Percentiles rank a stretch among this genome's conserved stretches.
Evolutionary conservation across 92 coral and sea anemone species (phyloP).

Genomic region (Porites lobata): DNA sequence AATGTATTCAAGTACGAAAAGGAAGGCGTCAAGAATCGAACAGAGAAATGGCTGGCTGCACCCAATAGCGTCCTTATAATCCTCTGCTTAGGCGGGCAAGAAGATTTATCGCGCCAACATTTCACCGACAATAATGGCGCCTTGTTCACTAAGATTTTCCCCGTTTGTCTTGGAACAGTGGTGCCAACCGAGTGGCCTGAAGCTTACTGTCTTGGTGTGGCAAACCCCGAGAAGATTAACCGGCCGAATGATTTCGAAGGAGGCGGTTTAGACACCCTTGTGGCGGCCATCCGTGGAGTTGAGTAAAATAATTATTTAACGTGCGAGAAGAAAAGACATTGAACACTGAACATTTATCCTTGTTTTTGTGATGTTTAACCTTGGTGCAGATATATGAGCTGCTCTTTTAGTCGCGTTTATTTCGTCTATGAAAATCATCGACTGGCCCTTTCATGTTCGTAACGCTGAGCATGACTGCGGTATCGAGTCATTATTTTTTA

Average conservation of each 20-base stretch:
- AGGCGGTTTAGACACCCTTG: constrained; percentile 72
- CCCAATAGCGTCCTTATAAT: constrained; percentile 63
- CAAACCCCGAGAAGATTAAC: constrained; percentile 10
- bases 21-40: constrained; percentile 32
- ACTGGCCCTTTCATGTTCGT: too few relatives aligned
- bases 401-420: too few relatives aligned
- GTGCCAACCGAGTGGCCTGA: constrained; percentile 85
- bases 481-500: too few relatives aligned
- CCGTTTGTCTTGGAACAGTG: constrained; percentile 81
- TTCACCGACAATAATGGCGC: constrained; percentile 59
- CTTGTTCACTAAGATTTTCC: constrained; percentile 74
- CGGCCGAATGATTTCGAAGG: constrained; percentile 57
- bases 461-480: too few relatives aligned
- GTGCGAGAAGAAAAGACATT: background rate
- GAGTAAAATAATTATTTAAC: background rate
- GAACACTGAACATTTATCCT: background rate
- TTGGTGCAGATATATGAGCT: too few relatives aligned
- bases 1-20: constrained; percentile 66
- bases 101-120: constrained; percentile 53
- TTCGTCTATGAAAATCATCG: too few relatives aligned
- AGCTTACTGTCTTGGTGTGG: constrained; percentile 24
- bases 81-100: constrained; percentile 55
- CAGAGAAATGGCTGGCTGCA: constrained; percentile 67
- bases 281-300: constrained; percentile 63
- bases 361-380: too few relatives aligned